Percentiles rank a stretch among this genome's conserved stretches.
These are phyloP conservation scores for Drosophila sechellia DNA, from an alignment of 1,140 invertebrate species.

Conservation along the genomic window DNA sequence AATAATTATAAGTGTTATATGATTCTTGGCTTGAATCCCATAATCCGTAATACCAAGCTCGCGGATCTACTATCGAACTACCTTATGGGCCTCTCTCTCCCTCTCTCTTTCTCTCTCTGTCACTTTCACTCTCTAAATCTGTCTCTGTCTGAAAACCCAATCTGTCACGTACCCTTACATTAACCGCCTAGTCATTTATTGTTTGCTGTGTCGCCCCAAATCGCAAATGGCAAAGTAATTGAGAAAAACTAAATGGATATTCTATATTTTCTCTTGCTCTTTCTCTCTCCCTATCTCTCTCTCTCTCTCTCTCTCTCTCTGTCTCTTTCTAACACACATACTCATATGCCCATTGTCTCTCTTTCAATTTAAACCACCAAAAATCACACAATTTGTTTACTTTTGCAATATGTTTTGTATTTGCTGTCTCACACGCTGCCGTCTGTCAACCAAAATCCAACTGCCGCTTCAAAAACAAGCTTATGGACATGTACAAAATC, in stretches of 20 bases:
- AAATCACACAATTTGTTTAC: constrained; percentile 36
- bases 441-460: constrained; percentile 37
- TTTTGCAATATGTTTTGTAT: constrained; percentile 40
- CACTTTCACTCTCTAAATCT: constrained; percentile 8
- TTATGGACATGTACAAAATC: constrained; percentile 97
- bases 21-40: constrained; percentile 2
- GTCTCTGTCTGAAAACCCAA: constrained; percentile 27
- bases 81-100: constrained; percentile 8
- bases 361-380: constrained; percentile 16
- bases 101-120: constrained; percentile 4
- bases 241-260: constrained; percentile 31
- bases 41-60: constrained; percentile 11
- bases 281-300: constrained; percentile 19
- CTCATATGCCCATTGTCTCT: constrained; percentile 18
- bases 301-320: constrained; percentile 6
- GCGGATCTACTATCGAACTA: constrained; percentile 37
- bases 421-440: constrained; percentile 53
- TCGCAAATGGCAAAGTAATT: constrained; percentile 7
- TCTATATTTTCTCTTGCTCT: constrained; percentile 32
- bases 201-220: constrained; percentile 48
- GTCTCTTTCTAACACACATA: constrained; percentile 19
- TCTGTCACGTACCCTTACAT: constrained; percentile 15
- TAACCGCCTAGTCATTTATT: constrained; percentile 49
- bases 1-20: constrained; percentile 4
- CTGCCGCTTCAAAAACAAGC: constrained; percentile 85